Evolutionary conservation across 1,140 invertebrate genomes (phyloP).

Genomic region (Formica exsecta): DNA sequence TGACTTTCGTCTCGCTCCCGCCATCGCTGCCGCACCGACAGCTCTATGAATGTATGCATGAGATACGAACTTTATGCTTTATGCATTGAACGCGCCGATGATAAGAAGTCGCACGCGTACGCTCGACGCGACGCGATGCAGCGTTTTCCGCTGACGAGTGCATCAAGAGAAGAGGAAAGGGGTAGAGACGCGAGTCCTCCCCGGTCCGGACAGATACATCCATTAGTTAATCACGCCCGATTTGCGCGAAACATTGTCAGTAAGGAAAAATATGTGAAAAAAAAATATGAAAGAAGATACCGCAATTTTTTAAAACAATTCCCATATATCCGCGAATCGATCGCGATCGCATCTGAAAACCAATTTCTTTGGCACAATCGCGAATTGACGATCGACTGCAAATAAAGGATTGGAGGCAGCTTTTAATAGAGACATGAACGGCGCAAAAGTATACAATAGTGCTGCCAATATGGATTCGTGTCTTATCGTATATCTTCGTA

Average conservation of each 20-base stretch:
- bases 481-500: slow-evolving; percentile 49
- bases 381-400: slow-evolving; percentile 12
- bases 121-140: slow-evolving; percentile 42
- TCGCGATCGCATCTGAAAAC: background rate
- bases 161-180: background rate
- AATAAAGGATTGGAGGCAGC: slow-evolving; percentile 21
- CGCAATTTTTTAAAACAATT: background rate
- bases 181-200: background rate
- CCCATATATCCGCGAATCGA: slow-evolving; percentile 30
- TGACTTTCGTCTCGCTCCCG: slow-evolving; percentile 72
- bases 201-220: background rate
- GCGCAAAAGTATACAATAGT: slow-evolving; percentile 10
- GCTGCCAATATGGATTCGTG: slow-evolving; percentile 31
- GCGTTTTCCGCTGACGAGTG: slow-evolving; percentile 21
- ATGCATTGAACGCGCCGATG: slow-evolving; percentile 84
- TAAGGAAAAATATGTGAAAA: background rate
- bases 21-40: slow-evolving; percentile 37
- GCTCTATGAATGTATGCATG: slow-evolving; percentile 85
- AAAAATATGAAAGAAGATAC: background rate
- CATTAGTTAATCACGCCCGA: slow-evolving; percentile 24
- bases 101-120: slow-evolving; percentile 77
- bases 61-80: slow-evolving; percentile 86
- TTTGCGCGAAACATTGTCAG: background rate
- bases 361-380: background rate
- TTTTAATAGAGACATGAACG: slow-evolving; percentile 40